These are phyloP conservation scores for Agrochola lychnidis DNA, from an alignment of 2,888 invertebrate genomes.

Conservation along the genomic window DNA sequence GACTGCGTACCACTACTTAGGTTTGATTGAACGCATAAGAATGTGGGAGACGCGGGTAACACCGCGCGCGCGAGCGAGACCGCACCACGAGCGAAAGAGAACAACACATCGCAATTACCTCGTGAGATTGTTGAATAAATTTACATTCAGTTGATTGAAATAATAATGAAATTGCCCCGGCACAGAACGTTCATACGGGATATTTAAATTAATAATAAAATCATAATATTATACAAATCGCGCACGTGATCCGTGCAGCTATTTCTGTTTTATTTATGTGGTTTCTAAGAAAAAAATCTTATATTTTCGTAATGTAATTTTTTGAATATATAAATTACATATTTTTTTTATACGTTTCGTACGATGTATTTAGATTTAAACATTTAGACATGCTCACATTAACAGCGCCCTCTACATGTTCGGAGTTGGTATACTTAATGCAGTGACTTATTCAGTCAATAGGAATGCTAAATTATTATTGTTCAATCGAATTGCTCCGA, in stretches of 20 bases:
- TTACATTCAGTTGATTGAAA: conserved; percentile 91
- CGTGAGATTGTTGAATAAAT: conserved; percentile 91
- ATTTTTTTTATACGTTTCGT: not conserved
- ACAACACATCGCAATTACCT: conserved; percentile 87
- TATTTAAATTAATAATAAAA: conserved; percentile 91
- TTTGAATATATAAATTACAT: conserved; percentile 58
- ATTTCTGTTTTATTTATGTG: conserved; percentile 86
- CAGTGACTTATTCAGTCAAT: not conserved
- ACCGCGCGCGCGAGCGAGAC: conserved; percentile 74
- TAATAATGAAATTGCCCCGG: conserved; percentile 90
- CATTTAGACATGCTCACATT: not conserved
- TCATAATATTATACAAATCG: conserved; percentile 88
- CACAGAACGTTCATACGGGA: conserved; percentile 86
- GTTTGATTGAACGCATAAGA: conserved; percentile 90
- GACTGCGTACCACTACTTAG: conserved; percentile 79
- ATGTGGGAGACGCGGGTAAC: conserved; percentile 83
- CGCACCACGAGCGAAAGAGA: conserved; percentile 72
- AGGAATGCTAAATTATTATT: conserved; percentile 8
- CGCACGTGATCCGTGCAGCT: conserved; percentile 73
- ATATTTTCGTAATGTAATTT: conserved; percentile 78
- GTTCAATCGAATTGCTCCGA: conserved; percentile 18
- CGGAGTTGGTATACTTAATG: not conserved
- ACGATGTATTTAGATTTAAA: not conserved
- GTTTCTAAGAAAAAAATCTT: conserved; percentile 69
- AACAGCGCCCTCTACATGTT: conserved; percentile 2